phyloP scores from a whole-genome alignment of 1,140 invertebrate genomes.

The Megalonaias nervosa region DNA sequence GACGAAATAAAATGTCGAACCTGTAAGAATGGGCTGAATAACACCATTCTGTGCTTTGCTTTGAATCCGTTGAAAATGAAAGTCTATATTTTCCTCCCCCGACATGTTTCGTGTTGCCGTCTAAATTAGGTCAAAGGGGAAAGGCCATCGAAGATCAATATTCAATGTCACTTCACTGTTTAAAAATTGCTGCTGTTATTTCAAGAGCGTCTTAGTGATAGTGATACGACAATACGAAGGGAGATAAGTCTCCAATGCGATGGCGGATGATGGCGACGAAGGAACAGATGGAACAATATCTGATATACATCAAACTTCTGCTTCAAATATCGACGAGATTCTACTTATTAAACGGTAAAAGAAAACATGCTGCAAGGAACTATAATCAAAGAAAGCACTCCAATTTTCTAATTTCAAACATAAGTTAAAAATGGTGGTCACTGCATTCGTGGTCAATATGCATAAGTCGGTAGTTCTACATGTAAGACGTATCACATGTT shows the following conservation, averaged over 20 bases:
- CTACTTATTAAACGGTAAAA: no score
- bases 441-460: no score
- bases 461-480: no score
- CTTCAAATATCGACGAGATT: constrained; percentile 1
- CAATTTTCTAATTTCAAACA: no score
- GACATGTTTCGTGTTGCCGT: constrained; percentile 37
- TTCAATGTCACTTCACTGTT: not conserved
- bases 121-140: constrained; percentile 19
- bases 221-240: constrained; percentile 5
- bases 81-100: constrained; percentile 9
- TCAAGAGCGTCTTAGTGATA: not conserved
- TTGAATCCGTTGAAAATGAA: constrained; percentile 32
- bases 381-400: no score
- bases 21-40: constrained; percentile 60
- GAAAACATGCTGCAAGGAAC: no score
- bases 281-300: not conserved
- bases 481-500: no score
- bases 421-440: no score
- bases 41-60: constrained; percentile 57
- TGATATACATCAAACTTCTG: not conserved
- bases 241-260: constrained; percentile 13
- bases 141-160: constrained; percentile 9
- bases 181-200: constrained; percentile 2
- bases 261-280: constrained; percentile 11
- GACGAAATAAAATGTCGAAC: constrained; percentile 36